These are phyloP conservation scores for Trachelus iudaicus DNA, from an alignment of 2,888 invertebrate species.

Conservation along the genomic window DNA sequence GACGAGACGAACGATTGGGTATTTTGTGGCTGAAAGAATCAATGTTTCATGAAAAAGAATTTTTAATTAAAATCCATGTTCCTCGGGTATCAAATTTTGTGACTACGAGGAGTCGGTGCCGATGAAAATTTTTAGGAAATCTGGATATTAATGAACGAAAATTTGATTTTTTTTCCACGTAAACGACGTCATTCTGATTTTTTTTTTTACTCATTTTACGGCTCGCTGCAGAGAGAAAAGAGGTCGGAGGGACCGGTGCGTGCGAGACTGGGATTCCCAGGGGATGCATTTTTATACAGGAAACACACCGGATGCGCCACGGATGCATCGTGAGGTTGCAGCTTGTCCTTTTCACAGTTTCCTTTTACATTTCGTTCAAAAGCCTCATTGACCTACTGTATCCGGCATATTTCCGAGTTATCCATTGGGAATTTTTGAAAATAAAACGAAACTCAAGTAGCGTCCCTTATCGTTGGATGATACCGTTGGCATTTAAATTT, in stretches of 20 bases:
- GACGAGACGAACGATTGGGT: background rate
- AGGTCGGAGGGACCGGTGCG: background rate
- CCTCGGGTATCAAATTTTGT: background rate
- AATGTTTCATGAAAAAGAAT: background rate
- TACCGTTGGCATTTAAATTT: no score
- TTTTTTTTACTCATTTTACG: background rate
- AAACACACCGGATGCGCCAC: constrained; percentile 15
- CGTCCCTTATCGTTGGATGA: no score
- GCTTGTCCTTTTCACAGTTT: background rate
- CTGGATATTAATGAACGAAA: background rate
- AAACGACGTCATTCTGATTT: background rate
- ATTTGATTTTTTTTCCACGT: background rate
- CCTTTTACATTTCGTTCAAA: background rate
- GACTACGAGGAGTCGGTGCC: background rate
- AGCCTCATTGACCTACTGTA: background rate
- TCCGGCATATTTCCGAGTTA: background rate
- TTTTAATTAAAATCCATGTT: background rate
- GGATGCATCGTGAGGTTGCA: constrained; percentile 12
- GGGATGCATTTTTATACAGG: constrained; percentile 8
- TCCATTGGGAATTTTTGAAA: background rate
- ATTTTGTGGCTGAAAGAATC: background rate
- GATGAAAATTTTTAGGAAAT: background rate
- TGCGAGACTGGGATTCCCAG: constrained; percentile 1
- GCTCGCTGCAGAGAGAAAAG: background rate
- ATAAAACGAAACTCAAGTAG: no score